Conservation (phyloP, 92 coral and sea anemone genomes). For the Porites divaricata region DNA sequence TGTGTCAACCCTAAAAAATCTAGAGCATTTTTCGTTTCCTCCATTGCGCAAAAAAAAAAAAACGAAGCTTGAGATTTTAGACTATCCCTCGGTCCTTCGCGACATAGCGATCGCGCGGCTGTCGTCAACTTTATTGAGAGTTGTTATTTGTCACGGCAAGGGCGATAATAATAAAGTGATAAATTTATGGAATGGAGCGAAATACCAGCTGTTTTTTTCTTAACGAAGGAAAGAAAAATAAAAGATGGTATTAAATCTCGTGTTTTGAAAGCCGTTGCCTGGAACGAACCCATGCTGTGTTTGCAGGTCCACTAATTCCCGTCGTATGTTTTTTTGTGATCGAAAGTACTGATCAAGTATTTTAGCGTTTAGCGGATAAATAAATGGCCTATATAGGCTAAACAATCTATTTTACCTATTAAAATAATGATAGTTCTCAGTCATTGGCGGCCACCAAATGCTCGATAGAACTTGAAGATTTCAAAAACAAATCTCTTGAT, state of each 20-base stretch:
- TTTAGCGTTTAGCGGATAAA: conserved; percentile 25
- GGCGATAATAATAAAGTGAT: conserved; percentile 6
- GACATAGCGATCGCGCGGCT: neutral
- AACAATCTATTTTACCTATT: neutral
- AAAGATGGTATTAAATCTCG: conserved; percentile 5
- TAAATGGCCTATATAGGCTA: conserved; percentile 7
- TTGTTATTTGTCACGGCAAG: conserved; percentile 11
- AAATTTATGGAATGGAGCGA: conserved; percentile 5
- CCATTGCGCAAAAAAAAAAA: neutral
- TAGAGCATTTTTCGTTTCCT: conserved; percentile 51
- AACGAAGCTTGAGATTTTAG: neutral
- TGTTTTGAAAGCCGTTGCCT: conserved; percentile 34
- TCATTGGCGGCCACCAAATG: neutral
- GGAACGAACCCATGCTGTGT: neutral
- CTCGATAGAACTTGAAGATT: neutral
- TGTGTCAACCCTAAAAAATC: conserved; percentile 78
- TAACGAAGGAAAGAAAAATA: neutral
- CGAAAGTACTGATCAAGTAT: conserved; percentile 11
- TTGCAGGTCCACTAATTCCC: conserved; percentile 31
- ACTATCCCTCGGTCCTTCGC: neutral
- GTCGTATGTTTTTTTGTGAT: neutral
- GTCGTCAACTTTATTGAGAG: conserved; percentile 23
- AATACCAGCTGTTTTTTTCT: conserved; percentile 29
- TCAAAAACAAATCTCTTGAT: neutral
- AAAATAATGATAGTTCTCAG: neutral